Evolutionary conservation across 2,113 vertebrate genomes (phyloP), one percentile per base, ranked within the genome.

Genomic region (Geococcyx californianus): DNA sequence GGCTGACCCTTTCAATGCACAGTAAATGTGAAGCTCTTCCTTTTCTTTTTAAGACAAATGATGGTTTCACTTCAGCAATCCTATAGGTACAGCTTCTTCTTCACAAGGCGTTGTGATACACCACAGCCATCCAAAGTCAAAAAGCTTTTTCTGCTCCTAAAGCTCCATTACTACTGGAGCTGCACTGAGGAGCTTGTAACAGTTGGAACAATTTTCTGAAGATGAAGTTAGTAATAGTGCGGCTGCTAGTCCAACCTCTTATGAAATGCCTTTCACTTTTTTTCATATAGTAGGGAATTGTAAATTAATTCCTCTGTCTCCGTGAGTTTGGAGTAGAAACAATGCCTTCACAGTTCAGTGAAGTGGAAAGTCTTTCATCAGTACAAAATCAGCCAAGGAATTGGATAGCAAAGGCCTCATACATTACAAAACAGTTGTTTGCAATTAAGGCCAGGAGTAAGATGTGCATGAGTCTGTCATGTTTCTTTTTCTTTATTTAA

Each of bases 311-410:
- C 75, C 84, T 91, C 58, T 87, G 60, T 95, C 94, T 91, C 90
- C 40, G 59, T 42, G 76, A 88, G n/a, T 78, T 87, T 82, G 84
- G 87, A 94, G 92, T 75, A 88, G 93, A 95, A 86, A 92, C 0
- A 12, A 84, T 91, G 58, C 77, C 92, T 96, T 96, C 95, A 95
- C 89, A 96, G 91, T 84, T 95, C 96, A 97, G 6, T 34, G 82
- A 93, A 96, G 89, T 96, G 94, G 90, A 96, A 97, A 94, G 84
- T 82, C 89, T 94, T 95, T 96, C 85, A 94, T 96, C 87, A 84
- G 85, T 75, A 76, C 73, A 93, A 96, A 96, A 94, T 80, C 93
- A 96, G 24, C 80, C 76, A 90, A 95, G 69, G 92, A 95, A 93
- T 69, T 95, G 88, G 56, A 94, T 95, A 69, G 44, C 88, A 93